Evolutionary conservation across 2,797 vertebrate species (phyloP).

Genomic region (Balearica regulorum): DNA sequence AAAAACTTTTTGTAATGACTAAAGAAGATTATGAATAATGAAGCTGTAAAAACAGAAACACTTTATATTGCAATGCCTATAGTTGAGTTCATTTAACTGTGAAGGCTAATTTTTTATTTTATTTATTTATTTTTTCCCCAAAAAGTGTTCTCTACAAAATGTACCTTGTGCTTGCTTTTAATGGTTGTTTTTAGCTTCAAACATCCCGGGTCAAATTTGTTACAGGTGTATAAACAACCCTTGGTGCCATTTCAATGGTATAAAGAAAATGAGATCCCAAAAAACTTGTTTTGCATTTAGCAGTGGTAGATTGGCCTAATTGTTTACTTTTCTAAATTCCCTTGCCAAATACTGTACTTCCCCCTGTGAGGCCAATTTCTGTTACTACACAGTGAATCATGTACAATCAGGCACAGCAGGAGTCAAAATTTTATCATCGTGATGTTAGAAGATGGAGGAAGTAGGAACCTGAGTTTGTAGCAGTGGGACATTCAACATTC

Average conservation of each 20-base stretch:
- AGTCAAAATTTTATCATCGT: neutral
- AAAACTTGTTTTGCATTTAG: neutral
- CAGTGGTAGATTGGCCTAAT: neutral
- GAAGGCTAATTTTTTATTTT: neutral
- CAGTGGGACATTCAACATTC: neutral
- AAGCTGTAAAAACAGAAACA: neutral
- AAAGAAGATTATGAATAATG: neutral
- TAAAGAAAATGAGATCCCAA: neutral
- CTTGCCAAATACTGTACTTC: neutral
- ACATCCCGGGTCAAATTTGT: neutral
- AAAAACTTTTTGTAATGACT: neutral
- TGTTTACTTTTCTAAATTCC: neutral
- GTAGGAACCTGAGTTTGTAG: neutral
- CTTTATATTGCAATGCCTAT: neutral
- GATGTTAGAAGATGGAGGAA: neutral
- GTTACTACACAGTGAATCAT: neutral
- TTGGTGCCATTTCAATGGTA: neutral
- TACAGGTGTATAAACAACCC: neutral
- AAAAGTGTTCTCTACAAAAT: neutral
- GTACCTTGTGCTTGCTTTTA: neutral
- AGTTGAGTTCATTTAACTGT: neutral
- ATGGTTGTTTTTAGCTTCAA: neutral
- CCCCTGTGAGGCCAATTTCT: neutral
- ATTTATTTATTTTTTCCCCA: neutral
- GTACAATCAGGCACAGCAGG: neutral